These are phyloP conservation scores for Melierax canorus DNA, from an alignment of 2,113 vertebrate species.

Conservation along the genomic window DNA sequence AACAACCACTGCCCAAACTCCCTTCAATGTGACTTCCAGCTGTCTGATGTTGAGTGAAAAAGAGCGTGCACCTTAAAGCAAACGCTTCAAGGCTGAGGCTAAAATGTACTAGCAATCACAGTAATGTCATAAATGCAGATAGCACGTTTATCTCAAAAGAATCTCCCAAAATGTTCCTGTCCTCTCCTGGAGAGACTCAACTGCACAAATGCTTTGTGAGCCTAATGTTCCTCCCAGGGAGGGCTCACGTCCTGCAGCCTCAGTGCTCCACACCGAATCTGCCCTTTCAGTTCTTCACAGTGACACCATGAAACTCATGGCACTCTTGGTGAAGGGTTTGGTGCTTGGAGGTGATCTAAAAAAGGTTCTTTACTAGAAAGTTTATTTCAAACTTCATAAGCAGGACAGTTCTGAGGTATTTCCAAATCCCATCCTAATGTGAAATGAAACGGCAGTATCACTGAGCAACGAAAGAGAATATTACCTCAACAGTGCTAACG, in stretches of 20 bases:
- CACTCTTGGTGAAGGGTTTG: no score
- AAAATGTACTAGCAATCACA: neutral
- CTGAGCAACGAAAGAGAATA: neutral
- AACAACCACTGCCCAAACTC: neutral
- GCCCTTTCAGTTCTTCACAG: fast-evolving
- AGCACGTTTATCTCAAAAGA: neutral
- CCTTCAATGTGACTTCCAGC: neutral
- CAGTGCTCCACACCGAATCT: neutral
- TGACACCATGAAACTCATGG: neutral
- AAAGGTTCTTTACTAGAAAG: neutral
- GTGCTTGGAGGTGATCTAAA: neutral
- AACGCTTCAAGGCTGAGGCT: neutral
- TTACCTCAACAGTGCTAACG: neutral
- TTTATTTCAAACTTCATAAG: neutral
- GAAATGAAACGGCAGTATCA: neutral
- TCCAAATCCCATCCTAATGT: neutral
- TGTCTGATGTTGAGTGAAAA: neutral
- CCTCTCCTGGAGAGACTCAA: neutral
- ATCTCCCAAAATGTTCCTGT: neutral
- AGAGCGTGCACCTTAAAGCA: fast-evolving
- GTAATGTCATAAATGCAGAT: neutral
- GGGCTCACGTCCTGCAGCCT: neutral
- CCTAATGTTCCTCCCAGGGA: neutral
- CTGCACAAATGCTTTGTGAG: neutral
- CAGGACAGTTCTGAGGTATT: neutral